Evolutionary conservation across 2,888 invertebrate species (phyloP), one percentile per base, ranked within the genome.

Genomic region (Nomada fucata): DNA sequence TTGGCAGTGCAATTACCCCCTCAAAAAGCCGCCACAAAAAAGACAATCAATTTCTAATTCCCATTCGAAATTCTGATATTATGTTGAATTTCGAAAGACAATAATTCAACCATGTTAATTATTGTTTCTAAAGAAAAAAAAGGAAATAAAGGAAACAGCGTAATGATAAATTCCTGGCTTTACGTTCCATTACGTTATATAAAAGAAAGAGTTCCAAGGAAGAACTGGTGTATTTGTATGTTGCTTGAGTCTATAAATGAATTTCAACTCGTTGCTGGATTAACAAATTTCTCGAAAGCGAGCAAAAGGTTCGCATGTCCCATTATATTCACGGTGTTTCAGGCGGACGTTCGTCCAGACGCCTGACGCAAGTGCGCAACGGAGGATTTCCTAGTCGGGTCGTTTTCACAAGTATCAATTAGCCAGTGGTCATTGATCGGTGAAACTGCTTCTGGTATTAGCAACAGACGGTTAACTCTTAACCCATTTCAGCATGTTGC

Each of bases 351-450:
- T 47, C 59, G 81, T 79, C 52, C 64, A 55, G 18, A 47, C 59
- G 44, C 47, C 47, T 70, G 60, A 68, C 63, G 74, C 69, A 79
- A 74, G 72, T 57, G 73, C 76, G 23, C 63, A 57, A 67, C 75
- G 75, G 36, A 29, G 76, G 75, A 78, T 86, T 83, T 85, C 80
- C 85, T 83, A 77, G 20, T 42, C 82, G 69, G 69, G 61, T 83
- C 86, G 87, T 91, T 91, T 90, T 89, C 90, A 89, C 90, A 86
- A 90, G 88, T 83, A 87, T 90, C 90, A 90, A 91, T 91, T 91
- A 91, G 89, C 84, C 84, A 81, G 71, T 86, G 89, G 79, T 87
- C 85, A 89, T 90, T 86, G 90, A 91, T 90, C 86, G 87, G 88
- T 85, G 89, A 91, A 90, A 91, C 89, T 80, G 89, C 88, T 88